A percentile compares a stretch with the other conserved stretches of the same genome.
Conservation (phyloP, 2,113 vertebrate genomes). For the Equus przewalskii region DNA sequence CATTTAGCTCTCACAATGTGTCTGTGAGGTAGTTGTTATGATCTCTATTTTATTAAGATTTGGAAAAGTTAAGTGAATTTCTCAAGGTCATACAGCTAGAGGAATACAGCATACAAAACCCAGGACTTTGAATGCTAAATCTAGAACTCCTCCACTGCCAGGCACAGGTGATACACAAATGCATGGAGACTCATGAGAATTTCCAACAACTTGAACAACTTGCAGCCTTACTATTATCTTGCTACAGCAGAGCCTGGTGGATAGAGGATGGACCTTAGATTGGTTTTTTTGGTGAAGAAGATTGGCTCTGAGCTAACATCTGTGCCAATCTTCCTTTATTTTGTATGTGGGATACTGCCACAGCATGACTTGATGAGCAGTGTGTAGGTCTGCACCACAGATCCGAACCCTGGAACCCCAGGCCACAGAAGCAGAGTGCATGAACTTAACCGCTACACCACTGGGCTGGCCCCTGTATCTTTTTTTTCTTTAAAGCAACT, state of each 20-base stretch:
- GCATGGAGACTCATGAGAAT: background rate
- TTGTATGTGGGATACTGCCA: too few species aligned
- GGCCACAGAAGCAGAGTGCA: too few species aligned
- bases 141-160: background rate
- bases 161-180: background rate
- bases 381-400: too few species aligned
- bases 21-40: background rate
- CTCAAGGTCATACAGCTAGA: background rate
- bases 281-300: too few species aligned
- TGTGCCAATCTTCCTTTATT: too few species aligned
- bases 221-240: background rate
- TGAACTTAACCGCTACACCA: too few species aligned
- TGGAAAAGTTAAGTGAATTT: constrained; percentile 11
- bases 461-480: too few species aligned
- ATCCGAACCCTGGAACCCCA: too few species aligned
- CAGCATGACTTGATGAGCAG: too few species aligned
- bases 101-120: background rate
- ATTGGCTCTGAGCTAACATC: too few species aligned
- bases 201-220: background rate
- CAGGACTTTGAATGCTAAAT: background rate
- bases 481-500: background rate
- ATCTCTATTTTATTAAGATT: constrained; percentile 25
- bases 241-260: background rate
- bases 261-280: background rate
- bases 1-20: background rate